Conservation (phyloP, 2,113 vertebrate genomes). For the Melospiza melodia region DNA sequence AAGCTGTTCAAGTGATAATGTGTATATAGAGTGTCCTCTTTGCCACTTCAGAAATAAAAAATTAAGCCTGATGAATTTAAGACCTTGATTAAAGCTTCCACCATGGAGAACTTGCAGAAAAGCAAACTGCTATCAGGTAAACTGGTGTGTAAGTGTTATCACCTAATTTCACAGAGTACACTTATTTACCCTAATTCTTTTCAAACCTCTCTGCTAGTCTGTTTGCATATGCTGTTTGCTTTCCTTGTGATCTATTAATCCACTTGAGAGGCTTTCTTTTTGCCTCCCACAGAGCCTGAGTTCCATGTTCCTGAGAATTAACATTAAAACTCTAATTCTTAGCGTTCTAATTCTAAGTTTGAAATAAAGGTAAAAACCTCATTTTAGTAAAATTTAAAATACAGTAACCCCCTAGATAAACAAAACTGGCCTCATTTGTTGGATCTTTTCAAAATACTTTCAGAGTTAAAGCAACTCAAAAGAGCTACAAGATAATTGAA, state of each 20-base stretch:
- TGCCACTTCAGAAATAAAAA: constrained; percentile 11
- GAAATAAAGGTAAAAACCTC: neutral
- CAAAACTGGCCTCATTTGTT: neutral
- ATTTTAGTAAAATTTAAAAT: neutral
- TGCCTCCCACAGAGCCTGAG: neutral
- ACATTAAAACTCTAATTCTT: neutral
- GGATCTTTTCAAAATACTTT: neutral
- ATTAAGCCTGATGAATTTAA: constrained; percentile 11
- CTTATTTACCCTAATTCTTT: neutral
- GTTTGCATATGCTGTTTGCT: neutral
- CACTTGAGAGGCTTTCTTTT: neutral
- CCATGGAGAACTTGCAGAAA: neutral
- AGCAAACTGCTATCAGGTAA: neutral
- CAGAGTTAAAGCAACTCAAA: neutral
- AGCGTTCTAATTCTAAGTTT: neutral
- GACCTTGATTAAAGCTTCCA: constrained; percentile 8
- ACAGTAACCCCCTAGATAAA: neutral
- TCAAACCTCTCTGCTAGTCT: neutral
- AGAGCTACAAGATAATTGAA: neutral
- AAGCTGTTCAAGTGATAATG: neutral
- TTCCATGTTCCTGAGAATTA: neutral
- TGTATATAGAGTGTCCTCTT: neutral
- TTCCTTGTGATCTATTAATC: neutral
- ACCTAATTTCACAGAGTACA: neutral
- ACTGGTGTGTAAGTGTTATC: neutral